These are phyloP conservation scores for Tetraneura akinire DNA, from an alignment of 1,140 invertebrate genomes.

Conservation along the genomic window DNA sequence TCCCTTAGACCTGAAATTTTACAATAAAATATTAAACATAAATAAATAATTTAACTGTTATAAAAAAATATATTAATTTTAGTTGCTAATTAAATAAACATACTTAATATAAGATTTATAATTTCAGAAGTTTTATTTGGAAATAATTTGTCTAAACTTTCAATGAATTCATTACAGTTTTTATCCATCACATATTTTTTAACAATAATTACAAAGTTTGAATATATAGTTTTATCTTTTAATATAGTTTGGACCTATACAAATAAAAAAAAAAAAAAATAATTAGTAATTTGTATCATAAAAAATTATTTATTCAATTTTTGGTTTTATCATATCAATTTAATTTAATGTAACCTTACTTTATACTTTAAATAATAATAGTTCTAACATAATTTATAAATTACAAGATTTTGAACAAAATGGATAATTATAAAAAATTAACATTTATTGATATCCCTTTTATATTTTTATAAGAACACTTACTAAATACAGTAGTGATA, in stretches of 20 bases:
- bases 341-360: too few relatives aligned
- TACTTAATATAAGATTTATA: constrained; percentile 24
- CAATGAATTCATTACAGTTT: constrained; percentile 20
- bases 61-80: neutral
- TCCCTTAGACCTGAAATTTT: neutral
- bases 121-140: constrained; percentile 14
- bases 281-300: too few relatives aligned
- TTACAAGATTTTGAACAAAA: too few relatives aligned
- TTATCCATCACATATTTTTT: constrained; percentile 14
- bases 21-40: neutral
- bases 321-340: too few relatives aligned
- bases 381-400: too few relatives aligned
- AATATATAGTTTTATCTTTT: neutral
- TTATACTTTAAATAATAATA: too few relatives aligned
- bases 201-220: neutral
- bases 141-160: constrained; percentile 28
- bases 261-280: neutral
- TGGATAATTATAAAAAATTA: too few relatives aligned
- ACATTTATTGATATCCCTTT: too few relatives aligned
- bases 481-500: too few relatives aligned
- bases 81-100: too few relatives aligned
- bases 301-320: too few relatives aligned
- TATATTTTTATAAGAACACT: too few relatives aligned
- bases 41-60: neutral
- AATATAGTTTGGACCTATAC: neutral